A percentile compares a stretch with the other conserved stretches of the same genome.
Conservation (phyloP, 2,797 vertebrate genomes). For the Zalophus californianus region DNA sequence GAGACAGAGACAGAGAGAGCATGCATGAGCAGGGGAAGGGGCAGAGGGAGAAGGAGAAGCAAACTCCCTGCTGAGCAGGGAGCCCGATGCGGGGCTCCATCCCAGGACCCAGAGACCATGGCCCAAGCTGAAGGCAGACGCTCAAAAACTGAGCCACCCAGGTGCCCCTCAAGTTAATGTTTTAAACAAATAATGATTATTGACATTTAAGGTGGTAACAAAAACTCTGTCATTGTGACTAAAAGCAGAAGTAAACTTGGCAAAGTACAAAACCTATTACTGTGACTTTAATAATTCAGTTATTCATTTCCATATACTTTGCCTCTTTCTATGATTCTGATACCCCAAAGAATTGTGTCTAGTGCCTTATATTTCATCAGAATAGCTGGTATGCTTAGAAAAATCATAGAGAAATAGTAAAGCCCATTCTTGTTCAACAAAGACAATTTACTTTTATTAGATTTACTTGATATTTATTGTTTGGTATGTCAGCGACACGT, state of each 20-base stretch:
- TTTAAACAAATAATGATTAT: constrained; percentile 57
- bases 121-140: too few relatives aligned
- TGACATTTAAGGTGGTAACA: constrained; percentile 50
- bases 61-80: too few relatives aligned
- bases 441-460: constrained; percentile 37
- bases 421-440: background rate
- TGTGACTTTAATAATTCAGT: constrained; percentile 74
- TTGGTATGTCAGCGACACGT: constrained; percentile 32
- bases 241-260: constrained; percentile 49
- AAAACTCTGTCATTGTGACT: constrained; percentile 58
- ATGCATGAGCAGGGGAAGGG: too few relatives aligned
- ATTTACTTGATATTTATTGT: constrained; percentile 46
- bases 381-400: constrained; percentile 35
- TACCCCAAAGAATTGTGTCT: background rate
- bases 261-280: constrained; percentile 67
- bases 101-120: too few relatives aligned
- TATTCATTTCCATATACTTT: constrained; percentile 59
- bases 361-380: constrained; percentile 57
- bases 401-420: constrained; percentile 43
- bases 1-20: too few relatives aligned
- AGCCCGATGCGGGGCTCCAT: too few relatives aligned
- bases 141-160: too few relatives aligned
- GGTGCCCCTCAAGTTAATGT: background rate
- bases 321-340: background rate
- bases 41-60: too few relatives aligned